A percentile compares a stretch with the other conserved stretches of the same genome.
Evolutionary conservation across 2,113 vertebrate species (phyloP).

Genomic region (Anseranas semipalmata): DNA sequence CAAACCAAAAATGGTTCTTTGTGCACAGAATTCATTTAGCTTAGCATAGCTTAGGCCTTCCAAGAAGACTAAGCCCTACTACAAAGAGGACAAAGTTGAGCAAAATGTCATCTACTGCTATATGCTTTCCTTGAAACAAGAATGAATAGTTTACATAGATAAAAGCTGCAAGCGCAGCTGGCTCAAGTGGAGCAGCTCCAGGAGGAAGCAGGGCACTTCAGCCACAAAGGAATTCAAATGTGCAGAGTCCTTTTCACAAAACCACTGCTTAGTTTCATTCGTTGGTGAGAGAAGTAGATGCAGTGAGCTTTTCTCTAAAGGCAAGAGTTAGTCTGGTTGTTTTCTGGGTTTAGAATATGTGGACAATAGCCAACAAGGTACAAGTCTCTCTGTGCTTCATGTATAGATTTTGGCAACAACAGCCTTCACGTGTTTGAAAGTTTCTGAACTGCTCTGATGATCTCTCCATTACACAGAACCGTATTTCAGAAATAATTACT

Average conservation of each 20-base stretch:
- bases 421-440: neutral
- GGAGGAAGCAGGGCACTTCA: slow-evolving; percentile 17
- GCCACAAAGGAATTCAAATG: neutral
- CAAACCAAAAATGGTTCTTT: neutral
- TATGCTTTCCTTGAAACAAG: neutral
- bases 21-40: neutral
- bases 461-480: neutral
- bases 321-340: neutral
- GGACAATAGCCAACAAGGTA: neutral
- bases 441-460: neutral
- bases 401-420: neutral
- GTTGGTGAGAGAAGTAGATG: neutral
- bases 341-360: neutral
- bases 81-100: neutral
- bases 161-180: slow-evolving; percentile 37
- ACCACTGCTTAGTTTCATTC: neutral
- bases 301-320: neutral
- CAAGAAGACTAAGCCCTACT: neutral
- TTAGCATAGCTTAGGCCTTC: neutral
- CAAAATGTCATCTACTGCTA: neutral
- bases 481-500: neutral
- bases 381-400: neutral
- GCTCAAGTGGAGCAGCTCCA: slow-evolving; percentile 29
- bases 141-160: slow-evolving; percentile 10
- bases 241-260: neutral